These are phyloP conservation scores for Panonychus citri DNA, from an alignment of 1,140 invertebrate genomes.

Conservation along the genomic window DNA sequence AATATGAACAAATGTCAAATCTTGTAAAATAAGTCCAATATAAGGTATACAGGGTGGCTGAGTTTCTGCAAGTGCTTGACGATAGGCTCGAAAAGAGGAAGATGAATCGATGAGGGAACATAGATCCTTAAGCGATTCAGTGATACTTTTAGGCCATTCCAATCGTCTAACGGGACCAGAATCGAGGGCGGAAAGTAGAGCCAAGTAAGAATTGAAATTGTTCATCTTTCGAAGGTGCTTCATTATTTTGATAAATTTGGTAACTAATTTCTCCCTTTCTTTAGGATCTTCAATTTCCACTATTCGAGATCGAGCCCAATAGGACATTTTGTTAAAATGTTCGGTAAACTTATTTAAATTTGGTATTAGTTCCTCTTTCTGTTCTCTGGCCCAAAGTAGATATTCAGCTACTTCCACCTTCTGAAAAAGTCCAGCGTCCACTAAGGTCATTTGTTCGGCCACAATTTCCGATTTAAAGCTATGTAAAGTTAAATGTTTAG, in stretches of 20 bases:
- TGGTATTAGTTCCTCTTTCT: slow-evolving; percentile 84
- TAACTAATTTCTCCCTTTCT: slow-evolving; percentile 82
- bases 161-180: slow-evolving; percentile 79
- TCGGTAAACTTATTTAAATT: slow-evolving; percentile 92
- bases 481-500: slow-evolving; percentile 33
- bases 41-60: slow-evolving; percentile 94
- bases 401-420: slow-evolving; percentile 90
- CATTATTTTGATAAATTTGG: slow-evolving; percentile 97
- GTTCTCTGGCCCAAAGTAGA: slow-evolving; percentile 84
- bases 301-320: slow-evolving; percentile 67
- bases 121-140: slow-evolving; percentile 61
- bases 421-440: slow-evolving; percentile 84
- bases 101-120: slow-evolving; percentile 85
- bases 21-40: slow-evolving; percentile 90
- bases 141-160: slow-evolving; percentile 76
- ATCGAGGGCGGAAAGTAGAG: slow-evolving; percentile 80
- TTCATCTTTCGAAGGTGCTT: slow-evolving; percentile 86
- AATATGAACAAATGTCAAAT: slow-evolving; percentile 94
- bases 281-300: slow-evolving; percentile 58
- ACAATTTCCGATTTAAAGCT: slow-evolving; percentile 78
- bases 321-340: slow-evolving; percentile 99
- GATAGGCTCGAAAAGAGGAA: slow-evolving; percentile 79
- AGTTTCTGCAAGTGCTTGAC: slow-evolving; percentile 74
- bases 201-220: slow-evolving; percentile 96
- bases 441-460: slow-evolving; percentile 91